These are phyloP conservation scores for Eulemur mongoz DNA, from an alignment of 2,797 vertebrate species.

Conservation along the genomic window DNA sequence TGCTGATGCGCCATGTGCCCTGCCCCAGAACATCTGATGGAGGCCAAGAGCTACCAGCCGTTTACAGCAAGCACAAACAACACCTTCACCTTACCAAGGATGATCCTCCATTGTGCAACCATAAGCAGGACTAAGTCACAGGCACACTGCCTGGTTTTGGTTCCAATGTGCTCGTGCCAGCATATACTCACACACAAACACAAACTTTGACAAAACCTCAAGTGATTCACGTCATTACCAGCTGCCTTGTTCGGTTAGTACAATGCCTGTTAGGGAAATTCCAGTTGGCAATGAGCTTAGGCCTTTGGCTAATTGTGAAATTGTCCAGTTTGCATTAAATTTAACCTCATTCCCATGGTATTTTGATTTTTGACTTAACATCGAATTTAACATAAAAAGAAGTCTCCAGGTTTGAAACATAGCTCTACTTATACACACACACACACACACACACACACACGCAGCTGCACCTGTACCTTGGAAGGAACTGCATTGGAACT, in stretches of 20 bases:
- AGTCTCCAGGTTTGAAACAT: neutral
- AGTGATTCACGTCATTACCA: neutral
- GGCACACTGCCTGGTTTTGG: neutral
- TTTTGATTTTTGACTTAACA: slow-evolving; percentile 33
- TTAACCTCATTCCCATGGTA: neutral
- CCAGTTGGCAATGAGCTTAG: neutral
- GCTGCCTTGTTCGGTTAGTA: neutral
- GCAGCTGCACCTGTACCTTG: neutral
- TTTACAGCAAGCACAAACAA: neutral
- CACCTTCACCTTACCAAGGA: neutral
- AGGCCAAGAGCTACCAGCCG: neutral
- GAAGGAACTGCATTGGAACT: neutral
- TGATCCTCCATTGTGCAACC: neutral
- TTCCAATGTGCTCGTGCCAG: neutral
- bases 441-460: neutral
- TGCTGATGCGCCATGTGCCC: neutral
- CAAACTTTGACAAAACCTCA: neutral
- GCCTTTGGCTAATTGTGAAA: neutral
- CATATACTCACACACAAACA: neutral
- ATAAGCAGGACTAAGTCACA: neutral
- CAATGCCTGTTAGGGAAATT: neutral
- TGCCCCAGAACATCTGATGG: too few relatives aligned
- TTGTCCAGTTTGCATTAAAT: neutral
- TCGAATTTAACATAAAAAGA: neutral
- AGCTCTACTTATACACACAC: neutral